Evolutionary conservation across 2,797 vertebrate genomes (phyloP).

Genomic region (Sparus aurata): DNA sequence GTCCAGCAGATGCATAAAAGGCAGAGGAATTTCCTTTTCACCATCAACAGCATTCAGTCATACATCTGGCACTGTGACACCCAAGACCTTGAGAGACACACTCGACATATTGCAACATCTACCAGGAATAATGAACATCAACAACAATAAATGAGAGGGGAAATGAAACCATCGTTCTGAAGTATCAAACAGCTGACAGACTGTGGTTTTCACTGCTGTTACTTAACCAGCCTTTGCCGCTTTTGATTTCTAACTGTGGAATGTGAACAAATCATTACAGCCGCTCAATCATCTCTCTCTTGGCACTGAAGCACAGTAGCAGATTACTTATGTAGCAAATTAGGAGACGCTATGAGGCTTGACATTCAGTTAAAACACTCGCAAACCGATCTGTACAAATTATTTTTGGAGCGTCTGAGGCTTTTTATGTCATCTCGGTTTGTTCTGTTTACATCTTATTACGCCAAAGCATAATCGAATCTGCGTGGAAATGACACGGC

Average conservation of each 20-base stretch:
- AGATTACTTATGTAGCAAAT: slow-evolving; percentile 65
- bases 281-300: slow-evolving; percentile 60
- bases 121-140: slow-evolving; percentile 31
- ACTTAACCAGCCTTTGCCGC: slow-evolving; percentile 42
- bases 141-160: slow-evolving; percentile 11
- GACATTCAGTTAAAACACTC: slow-evolving; percentile 57
- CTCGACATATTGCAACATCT: not conserved
- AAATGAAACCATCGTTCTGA: slow-evolving; percentile 15
- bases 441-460: slow-evolving; percentile 22
- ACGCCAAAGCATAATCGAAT: slow-evolving; percentile 20
- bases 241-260: slow-evolving; percentile 50
- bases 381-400: slow-evolving; percentile 41
- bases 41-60: not conserved
- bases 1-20: not conserved
- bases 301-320: slow-evolving; percentile 55
- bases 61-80: not conserved
- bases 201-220: slow-evolving; percentile 27
- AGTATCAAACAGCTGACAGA: not conserved
- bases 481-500: not conserved
- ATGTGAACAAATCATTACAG: slow-evolving; percentile 59
- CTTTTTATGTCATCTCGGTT: slow-evolving; percentile 28
- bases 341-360: slow-evolving; percentile 50
- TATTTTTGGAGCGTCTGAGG: slow-evolving; percentile 34
- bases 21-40: not conserved
- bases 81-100: slow-evolving; percentile 1